Percentiles rank a stretch among this genome's conserved stretches.
Conservation (phyloP, 1,140 invertebrate species). For the Nomia melanderi region DNA sequence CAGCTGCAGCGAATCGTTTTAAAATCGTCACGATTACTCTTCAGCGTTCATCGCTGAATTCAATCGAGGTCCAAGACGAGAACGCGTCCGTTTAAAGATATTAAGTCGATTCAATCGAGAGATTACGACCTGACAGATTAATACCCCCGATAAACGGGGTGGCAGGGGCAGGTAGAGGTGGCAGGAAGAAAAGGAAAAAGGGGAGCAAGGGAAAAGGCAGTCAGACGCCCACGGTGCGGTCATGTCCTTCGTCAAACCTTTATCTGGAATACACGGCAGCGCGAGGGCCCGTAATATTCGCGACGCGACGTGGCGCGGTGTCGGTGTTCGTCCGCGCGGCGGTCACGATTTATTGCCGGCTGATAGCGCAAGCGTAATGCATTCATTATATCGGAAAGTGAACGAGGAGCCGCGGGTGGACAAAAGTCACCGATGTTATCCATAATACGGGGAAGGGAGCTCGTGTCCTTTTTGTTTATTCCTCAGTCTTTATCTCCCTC, state of each 20-base stretch:
- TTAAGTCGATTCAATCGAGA: conserved; percentile 6
- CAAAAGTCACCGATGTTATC: conserved; percentile 52
- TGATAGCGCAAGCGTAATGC: conserved; percentile 40
- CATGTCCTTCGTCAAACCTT: conserved; percentile 33
- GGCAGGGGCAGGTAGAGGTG: background rate
- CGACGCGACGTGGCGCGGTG: conserved; percentile 20
- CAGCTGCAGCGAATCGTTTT: too few species aligned
- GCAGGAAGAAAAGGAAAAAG: background rate
- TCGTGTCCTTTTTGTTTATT: background rate
- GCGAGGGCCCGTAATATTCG: conserved; percentile 39
- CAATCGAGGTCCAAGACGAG: too few species aligned
- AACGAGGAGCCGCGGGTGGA: conserved; percentile 4
- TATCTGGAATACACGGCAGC: conserved; percentile 35
- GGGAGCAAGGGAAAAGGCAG: background rate
- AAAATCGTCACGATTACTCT: too few species aligned
- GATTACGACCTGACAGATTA: conserved; percentile 4
- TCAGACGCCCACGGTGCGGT: conserved; percentile 23
- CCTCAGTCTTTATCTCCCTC: too few species aligned
- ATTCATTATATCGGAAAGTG: conserved; percentile 47
- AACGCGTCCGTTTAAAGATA: background rate
- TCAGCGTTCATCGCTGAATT: too few species aligned
- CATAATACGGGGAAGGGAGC: conserved; percentile 2
- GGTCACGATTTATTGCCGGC: conserved; percentile 31
- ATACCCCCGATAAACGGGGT: background rate
- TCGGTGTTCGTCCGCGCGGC: conserved; percentile 32